A percentile compares a stretch with the other conserved stretches of the same genome.
These are phyloP conservation scores for Microcebus griseorufus DNA, from an alignment of 2,113 vertebrate genomes.

Conservation along the genomic window DNA sequence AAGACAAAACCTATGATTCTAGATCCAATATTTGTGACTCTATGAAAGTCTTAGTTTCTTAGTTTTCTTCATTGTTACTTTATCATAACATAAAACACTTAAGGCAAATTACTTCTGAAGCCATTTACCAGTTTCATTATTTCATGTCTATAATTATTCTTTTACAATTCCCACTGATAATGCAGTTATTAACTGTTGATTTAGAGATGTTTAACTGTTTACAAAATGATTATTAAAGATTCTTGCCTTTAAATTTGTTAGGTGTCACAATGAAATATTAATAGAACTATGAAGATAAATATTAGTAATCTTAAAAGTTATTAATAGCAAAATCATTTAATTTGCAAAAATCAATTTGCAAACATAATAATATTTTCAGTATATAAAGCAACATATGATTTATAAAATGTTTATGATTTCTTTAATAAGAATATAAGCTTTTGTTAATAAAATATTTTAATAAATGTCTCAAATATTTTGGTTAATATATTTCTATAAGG, in stretches of 20 bases:
- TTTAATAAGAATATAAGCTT: background rate
- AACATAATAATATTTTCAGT: background rate
- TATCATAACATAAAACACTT: background rate
- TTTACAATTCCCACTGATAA: background rate
- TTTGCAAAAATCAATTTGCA: background rate
- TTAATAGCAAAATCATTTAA: background rate
- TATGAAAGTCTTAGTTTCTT: background rate
- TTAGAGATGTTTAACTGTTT: background rate
- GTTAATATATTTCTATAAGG: background rate
- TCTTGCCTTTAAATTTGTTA: background rate
- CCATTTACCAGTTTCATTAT: background rate
- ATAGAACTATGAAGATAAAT: background rate
- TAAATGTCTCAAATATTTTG: background rate
- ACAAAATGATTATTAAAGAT: background rate
- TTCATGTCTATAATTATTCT: background rate
- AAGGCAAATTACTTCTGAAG: background rate
- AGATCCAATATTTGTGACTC: background rate
- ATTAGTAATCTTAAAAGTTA: background rate
- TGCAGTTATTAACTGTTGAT: background rate
- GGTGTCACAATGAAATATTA: background rate
- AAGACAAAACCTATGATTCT: background rate
- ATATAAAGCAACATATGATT: background rate
- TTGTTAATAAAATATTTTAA: background rate
- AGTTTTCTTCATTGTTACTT: background rate
- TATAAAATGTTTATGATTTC: background rate